These are phyloP conservation scores for Meloidogyne chitwoodi DNA, from an alignment of 1,140 invertebrate genomes.

Conservation along the genomic window DNA sequence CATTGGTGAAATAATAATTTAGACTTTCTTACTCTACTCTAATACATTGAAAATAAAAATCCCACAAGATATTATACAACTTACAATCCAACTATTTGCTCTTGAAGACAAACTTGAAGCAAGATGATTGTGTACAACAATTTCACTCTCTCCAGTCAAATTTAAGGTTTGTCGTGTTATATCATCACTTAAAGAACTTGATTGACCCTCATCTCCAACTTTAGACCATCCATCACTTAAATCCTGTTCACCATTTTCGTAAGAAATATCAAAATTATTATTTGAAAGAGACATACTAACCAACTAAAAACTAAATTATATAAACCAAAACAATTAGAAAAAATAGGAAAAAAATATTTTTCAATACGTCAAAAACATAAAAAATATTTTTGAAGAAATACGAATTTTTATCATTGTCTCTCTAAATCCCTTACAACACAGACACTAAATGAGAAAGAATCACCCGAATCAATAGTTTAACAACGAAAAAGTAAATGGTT, in stretches of 20 bases:
- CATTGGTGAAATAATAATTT: too few relatives aligned
- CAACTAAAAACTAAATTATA: not conserved
- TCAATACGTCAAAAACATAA: not conserved
- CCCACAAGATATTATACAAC: not conserved
- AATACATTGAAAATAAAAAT: not conserved
- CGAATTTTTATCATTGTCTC: not conserved
- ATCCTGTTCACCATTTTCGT: slow-evolving; percentile 11
- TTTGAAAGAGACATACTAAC: not conserved
- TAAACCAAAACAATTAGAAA: not conserved
- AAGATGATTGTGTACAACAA: not conserved
- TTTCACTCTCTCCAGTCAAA: not conserved
- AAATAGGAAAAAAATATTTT: slow-evolving; percentile 1
- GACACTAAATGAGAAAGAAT: not conserved
- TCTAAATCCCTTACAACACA: not conserved
- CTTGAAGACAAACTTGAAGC: not conserved
- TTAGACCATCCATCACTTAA: not conserved
- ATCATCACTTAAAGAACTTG: not conserved
- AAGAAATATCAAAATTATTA: not conserved
- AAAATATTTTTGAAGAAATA: not conserved
- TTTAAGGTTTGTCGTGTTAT: not conserved
- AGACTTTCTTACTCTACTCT: too few relatives aligned
- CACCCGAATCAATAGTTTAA: slow-evolving; percentile 9
- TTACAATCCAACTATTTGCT: slow-evolving; percentile 20
- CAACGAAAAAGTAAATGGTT: slow-evolving; percentile 10
- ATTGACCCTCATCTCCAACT: not conserved